phyloP scores from a whole-genome alignment of 2,888 invertebrate genomes.

The Alitta virens region DNA sequence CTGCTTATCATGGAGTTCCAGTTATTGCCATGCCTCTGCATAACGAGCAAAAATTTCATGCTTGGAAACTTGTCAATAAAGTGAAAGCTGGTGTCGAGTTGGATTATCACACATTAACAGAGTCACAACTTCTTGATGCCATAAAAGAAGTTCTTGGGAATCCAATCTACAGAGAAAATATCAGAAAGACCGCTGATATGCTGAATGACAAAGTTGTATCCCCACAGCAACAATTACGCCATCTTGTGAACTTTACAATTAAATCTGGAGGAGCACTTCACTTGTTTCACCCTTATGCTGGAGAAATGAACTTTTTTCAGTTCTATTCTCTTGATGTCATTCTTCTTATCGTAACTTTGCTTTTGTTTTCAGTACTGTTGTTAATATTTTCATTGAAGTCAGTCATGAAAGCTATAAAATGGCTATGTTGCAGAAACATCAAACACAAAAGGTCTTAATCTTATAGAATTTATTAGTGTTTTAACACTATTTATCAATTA shows the following conservation, averaged over 20 bases:
- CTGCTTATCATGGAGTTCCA: slow-evolving; percentile 1
- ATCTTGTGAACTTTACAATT: not conserved
- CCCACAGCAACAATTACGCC: not conserved
- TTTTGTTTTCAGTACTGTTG: no score
- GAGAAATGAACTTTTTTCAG: no score
- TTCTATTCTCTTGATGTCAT: no score
- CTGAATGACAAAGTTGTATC: not conserved
- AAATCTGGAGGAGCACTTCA: not conserved
- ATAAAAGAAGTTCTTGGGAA: slow-evolving; percentile 4
- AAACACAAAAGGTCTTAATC: no score
- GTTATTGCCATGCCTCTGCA: slow-evolving; percentile 5
- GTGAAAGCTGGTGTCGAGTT: slow-evolving; percentile 1
- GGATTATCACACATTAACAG: not conserved
- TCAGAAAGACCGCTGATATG: not conserved
- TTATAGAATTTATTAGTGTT: no score
- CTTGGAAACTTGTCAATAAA: not conserved
- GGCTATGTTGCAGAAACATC: no score
- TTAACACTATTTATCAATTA: no score
- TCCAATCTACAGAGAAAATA: slow-evolving; percentile 1
- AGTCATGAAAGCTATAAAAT: no score
- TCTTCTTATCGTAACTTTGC: no score
- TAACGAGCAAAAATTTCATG: slow-evolving; percentile 4
- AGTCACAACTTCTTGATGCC: not conserved
- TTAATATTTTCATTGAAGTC: no score
- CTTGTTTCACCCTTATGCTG: no score